These are phyloP conservation scores for Onychomys leucogaster DNA, from an alignment of 2,797 vertebrate species.

Conservation along the genomic window DNA sequence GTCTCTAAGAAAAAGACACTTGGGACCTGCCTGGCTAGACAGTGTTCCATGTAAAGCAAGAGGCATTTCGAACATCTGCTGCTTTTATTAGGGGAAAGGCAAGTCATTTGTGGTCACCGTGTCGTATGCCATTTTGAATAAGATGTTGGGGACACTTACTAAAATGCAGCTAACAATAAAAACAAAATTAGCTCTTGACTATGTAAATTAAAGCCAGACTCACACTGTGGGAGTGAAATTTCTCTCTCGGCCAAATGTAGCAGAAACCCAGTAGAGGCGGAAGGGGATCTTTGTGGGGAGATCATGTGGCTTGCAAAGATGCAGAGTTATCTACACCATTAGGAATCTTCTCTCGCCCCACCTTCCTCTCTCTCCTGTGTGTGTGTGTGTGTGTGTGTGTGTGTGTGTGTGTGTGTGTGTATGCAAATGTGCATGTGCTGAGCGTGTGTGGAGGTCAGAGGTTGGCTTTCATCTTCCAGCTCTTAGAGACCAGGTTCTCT, in stretches of 20 bases:
- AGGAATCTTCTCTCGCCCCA: background rate
- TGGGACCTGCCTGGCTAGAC: background rate
- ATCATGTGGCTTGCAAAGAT: background rate
- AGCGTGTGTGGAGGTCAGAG: background rate
- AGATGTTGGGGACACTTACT: constrained; percentile 19
- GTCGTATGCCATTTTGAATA: constrained; percentile 44
- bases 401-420: background rate
- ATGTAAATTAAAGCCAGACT: constrained; percentile 35
- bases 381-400: background rate
- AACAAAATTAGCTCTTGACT: constrained; percentile 39
- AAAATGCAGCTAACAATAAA: constrained; percentile 54
- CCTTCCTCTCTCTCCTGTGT: background rate
- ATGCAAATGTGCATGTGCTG: background rate
- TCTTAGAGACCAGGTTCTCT: background rate
- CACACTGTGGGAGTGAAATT: background rate
- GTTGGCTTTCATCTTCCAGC: background rate
- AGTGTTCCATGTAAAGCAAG: background rate
- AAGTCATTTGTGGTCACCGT: constrained; percentile 51
- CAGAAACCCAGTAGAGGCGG: background rate
- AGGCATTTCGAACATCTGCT: constrained; percentile 18
- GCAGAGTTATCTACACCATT: background rate
- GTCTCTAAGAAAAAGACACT: background rate
- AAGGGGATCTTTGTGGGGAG: background rate
- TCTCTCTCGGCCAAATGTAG: constrained; percentile 8
- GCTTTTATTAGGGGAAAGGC: constrained; percentile 54